Evolutionary conservation across 1,140 invertebrate genomes (phyloP).

Genomic region (Drosophila aff.): DNA sequence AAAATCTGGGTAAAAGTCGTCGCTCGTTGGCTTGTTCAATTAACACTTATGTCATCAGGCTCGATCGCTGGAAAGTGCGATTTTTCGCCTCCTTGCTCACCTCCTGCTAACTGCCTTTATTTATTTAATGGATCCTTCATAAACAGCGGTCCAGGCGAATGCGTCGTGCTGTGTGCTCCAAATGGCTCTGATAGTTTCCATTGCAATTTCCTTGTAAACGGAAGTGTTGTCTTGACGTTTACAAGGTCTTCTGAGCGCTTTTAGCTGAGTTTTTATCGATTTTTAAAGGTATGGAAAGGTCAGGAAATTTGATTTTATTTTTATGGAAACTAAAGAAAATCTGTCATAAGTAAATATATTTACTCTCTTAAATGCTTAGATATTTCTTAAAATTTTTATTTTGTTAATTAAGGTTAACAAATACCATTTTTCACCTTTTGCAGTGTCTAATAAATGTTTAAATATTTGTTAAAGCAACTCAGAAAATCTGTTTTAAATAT

Average conservation of each 20-base stretch:
- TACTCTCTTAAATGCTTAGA: not conserved
- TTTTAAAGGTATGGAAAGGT: not conserved
- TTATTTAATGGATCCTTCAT: slow-evolving; percentile 20
- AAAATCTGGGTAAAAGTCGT: not conserved
- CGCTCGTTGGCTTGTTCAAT: slow-evolving; percentile 42
- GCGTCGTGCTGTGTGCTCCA: not conserved
- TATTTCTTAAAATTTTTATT: not conserved
- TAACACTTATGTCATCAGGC: slow-evolving; percentile 70
- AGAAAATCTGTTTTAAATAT: too few species aligned
- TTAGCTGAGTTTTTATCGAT: not conserved
- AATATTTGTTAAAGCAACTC: too few species aligned
- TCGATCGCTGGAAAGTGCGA: slow-evolving; percentile 13
- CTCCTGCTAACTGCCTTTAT: slow-evolving; percentile 64
- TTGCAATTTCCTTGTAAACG: slow-evolving; percentile 21
- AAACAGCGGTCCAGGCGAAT: slow-evolving; percentile 20
- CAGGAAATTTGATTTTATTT: not conserved
- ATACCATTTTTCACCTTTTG: not conserved
- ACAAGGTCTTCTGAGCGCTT: slow-evolving; percentile 7
- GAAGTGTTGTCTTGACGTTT: slow-evolving; percentile 18
- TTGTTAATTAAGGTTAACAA: not conserved
- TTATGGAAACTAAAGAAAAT: not conserved
- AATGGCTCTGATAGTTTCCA: not conserved
- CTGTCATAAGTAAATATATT: not conserved
- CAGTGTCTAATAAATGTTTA: too few species aligned
- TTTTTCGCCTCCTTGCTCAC: slow-evolving; percentile 71